Conservation (phyloP, 2,113 vertebrate genomes). For the Dicerorhinus sumatrensis region DNA sequence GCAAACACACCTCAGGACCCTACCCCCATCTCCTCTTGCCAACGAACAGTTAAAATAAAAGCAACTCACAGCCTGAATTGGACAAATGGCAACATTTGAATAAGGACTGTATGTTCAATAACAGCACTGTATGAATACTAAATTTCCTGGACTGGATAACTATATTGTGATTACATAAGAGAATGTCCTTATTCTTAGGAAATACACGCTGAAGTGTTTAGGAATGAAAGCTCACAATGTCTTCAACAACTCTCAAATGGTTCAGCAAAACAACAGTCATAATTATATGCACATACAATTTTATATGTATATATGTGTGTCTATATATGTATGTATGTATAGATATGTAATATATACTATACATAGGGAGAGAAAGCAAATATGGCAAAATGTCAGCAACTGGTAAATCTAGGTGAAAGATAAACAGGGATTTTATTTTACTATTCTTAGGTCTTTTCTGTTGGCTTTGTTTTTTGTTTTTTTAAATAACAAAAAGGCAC, state of each 20-base stretch:
- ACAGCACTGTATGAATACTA: background rate
- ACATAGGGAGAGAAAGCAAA: background rate
- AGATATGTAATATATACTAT: background rate
- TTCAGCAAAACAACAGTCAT: background rate
- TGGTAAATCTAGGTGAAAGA: background rate
- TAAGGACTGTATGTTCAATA: background rate
- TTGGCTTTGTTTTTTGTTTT: background rate
- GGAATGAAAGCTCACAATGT: background rate
- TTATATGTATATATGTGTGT: rapidly evolving
- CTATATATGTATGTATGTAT: rapidly evolving
- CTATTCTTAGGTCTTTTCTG: background rate
- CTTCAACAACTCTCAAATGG: background rate
- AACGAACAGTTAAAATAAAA: background rate
- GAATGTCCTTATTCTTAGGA: background rate
- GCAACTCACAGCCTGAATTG: background rate
- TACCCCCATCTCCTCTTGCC: background rate
- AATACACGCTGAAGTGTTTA: background rate
- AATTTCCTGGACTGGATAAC: constrained; percentile 31
- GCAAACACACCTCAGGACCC: background rate
- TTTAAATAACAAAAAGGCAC: background rate
- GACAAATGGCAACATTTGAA: background rate
- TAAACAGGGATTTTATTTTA: background rate
- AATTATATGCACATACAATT: background rate
- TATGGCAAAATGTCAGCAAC: background rate
- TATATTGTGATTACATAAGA: background rate